Percentiles rank a stretch among this genome's conserved stretches.
Conservation (phyloP, 2,888 invertebrate species). For the Drosophila mercatorum region DNA sequence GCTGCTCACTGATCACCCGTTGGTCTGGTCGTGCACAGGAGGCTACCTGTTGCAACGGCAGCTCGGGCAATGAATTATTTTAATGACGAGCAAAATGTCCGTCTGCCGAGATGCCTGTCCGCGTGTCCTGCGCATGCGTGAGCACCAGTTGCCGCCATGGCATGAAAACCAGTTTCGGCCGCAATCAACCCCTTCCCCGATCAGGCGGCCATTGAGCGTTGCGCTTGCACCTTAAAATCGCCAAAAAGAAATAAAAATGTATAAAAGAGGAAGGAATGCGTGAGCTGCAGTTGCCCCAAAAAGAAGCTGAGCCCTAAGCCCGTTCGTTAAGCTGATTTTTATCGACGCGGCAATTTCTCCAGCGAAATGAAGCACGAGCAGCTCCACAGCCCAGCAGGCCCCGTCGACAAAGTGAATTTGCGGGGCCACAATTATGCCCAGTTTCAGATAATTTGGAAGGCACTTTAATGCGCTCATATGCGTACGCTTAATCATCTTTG, state of each 20-base stretch:
- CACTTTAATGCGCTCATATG: constrained; percentile 31
- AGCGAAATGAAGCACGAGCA: constrained; percentile 18
- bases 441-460: constrained; percentile 62
- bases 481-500: constrained; percentile 58
- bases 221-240: constrained; percentile 58
- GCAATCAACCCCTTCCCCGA: constrained; percentile 18
- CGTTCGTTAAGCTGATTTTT: constrained; percentile 72
- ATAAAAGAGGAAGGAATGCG: constrained; percentile 32
- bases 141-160: constrained; percentile 55
- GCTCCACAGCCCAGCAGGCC: constrained; percentile 21
- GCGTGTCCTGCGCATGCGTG: constrained; percentile 61
- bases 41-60: constrained; percentile 70
- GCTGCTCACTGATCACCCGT: constrained; percentile 52
- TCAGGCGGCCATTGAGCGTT: constrained; percentile 60
- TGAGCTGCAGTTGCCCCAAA: constrained; percentile 44
- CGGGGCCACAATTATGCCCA: constrained; percentile 54
- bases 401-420: constrained; percentile 54
- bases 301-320: constrained; percentile 41
- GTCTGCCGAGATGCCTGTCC: constrained; percentile 11
- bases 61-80: constrained; percentile 71
- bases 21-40: constrained; percentile 24
- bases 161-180: constrained; percentile 57
- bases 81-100: constrained; percentile 66
- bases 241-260: constrained; percentile 19
- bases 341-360: constrained; percentile 66